Evolutionary conservation across 2,113 vertebrate species (phyloP), one percentile per base, ranked within the genome.

Genomic region (Ageneiosus marmoratus): DNA sequence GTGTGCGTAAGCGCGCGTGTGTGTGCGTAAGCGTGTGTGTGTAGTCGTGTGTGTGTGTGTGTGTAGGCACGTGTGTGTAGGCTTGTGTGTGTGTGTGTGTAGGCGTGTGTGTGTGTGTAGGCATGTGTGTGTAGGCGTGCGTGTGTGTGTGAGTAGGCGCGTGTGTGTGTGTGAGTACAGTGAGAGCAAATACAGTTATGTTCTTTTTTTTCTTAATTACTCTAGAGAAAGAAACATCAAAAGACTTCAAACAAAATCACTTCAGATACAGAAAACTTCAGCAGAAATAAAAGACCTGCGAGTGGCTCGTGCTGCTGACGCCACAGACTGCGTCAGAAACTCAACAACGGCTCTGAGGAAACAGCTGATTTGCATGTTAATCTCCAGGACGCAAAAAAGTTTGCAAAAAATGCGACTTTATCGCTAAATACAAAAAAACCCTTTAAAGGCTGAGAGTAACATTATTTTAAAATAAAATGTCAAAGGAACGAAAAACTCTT

Each of bases 151-250:
- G n/a, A n/a, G n/a, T n/a, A n/a, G n/a, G n/a, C n/a, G 37, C 5
- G 37, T 41, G 37, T 41, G 37, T 41, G 37, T 41, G 20, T 24
- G 65, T 41, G 87, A 85, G 84, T 91, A 58, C 65, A 87, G 85
- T 84, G 88, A 83, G 87, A 84, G 84, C 84, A 84, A 84, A 79
- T 10, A 27, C 79, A 70, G 87, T 24, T 67, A 84, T 82, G 18
- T 29, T 29, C 10, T 58, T 62, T 34, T 27, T 41, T 41, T 5
- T 41, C 29, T 79, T 60, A 20, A 32, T 65, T 18, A 41, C 44
- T 77, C 22, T 5, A 16, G 55, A 32, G 20, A 16, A 12, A 0
- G 62, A 65, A 6, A 20, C 0, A 5, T 72, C 58, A 63, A 11
- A 24, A 76, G 5, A 72, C 8, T 18, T 32, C 9, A 10, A 7